Evolutionary conservation across 2,888 invertebrate species (phyloP), one percentile per base, ranked within the genome.

Genomic region (Trichopria drosophilae): DNA sequence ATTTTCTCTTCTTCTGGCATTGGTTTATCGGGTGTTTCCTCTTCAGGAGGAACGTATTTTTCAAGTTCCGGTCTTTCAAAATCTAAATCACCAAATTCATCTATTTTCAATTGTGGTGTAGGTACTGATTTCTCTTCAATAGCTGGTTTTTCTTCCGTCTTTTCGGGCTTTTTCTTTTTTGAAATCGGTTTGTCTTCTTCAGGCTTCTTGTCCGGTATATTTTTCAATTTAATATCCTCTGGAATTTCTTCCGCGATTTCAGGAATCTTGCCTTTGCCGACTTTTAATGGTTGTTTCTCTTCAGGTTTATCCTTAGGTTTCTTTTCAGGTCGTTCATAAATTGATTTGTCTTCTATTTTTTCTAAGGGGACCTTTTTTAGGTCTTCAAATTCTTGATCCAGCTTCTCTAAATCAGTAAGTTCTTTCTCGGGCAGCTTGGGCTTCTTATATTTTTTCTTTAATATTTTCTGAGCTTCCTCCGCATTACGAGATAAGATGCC

Each of bases 401-500:
- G 77, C 63, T 81, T 80, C 70, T 86, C 84, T 31, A 85, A 72
- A 56, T 82, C 79, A 0, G 76, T 76, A 63, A 79, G 77, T 60
- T 81, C 79, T 46, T 80, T 73, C 34, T 84, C 82, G 0, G 81
- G 77, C 29, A 82, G 70, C 61, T 80, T 80, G 3, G 81, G 78
- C 64, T 81, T 79, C 62, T 81, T 83, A 2, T 78, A 76, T 55
- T 81, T 79, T 49, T 79, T 82, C 71, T 83, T 86, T 36, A 84
- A 75, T 9, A 84, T 71, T 69, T 84, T 79, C 53, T 82, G 76
- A 6, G 87, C 87, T 71, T 88, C 88, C 73, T 85, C 82, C 6
- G 84, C 78, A 69, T 85, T 86, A 65, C 87, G 80, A 0, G 88
- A 88, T 28, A 89, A 70, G 57, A 86, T 82, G 19, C 87, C 88